These are phyloP conservation scores for Pherbina coryleti DNA, from an alignment of 2,888 invertebrate genomes.

Conservation along the genomic window DNA sequence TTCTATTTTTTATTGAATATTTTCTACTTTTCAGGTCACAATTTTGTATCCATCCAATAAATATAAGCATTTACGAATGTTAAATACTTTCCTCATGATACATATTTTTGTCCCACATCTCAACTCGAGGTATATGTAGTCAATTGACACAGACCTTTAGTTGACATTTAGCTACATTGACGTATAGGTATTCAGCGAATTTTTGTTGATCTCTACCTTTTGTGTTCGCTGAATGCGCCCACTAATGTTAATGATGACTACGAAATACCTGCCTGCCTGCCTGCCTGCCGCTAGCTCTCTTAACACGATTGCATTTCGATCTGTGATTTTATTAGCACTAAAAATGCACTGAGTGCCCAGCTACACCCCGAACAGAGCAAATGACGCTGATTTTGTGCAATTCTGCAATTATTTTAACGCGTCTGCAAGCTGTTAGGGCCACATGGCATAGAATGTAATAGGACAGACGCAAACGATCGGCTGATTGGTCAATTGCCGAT, in stretches of 20 bases:
- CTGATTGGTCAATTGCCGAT: neutral
- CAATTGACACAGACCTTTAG: too few species aligned
- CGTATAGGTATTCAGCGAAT: too few species aligned
- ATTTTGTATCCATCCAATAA: too few species aligned
- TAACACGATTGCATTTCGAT: neutral
- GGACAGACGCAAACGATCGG: neutral
- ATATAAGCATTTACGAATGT: too few species aligned
- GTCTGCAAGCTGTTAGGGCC: neutral
- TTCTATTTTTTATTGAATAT: too few species aligned
- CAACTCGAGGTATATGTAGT: too few species aligned
- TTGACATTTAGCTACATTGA: too few species aligned
- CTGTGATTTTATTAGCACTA: slow-evolving; percentile 16
- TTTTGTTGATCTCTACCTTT: too few species aligned
- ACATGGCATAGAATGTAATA: neutral
- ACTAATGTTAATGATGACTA: neutral
- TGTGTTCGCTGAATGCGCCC: too few species aligned
- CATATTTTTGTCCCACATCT: too few species aligned
- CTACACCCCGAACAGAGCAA: neutral
- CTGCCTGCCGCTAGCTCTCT: neutral
- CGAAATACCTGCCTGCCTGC: neutral
- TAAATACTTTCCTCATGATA: too few species aligned
- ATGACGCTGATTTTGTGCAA: slow-evolving; percentile 1
- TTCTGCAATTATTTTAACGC: slow-evolving; percentile 9
- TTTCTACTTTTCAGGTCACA: too few species aligned
- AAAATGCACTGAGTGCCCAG: neutral